A percentile compares a stretch with the other conserved stretches of the same genome.
Evolutionary conservation across 1,140 invertebrate genomes (phyloP).

Genomic region (Steinernema feltiae): DNA sequence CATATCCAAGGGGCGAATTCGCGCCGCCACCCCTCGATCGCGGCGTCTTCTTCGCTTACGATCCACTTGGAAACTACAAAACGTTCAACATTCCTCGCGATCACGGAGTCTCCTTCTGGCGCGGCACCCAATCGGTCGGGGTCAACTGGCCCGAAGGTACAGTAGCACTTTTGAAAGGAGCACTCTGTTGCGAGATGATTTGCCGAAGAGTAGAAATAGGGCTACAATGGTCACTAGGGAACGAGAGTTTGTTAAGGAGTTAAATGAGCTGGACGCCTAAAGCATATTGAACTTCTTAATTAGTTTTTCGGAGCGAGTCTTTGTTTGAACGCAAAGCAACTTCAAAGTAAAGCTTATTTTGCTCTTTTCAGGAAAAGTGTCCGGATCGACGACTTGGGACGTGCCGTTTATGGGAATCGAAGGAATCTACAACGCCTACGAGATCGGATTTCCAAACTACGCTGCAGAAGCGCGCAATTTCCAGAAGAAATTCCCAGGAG

Average conservation of each 20-base stretch:
- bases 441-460: slow-evolving; percentile 41
- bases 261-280: background rate
- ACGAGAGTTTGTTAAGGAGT: background rate
- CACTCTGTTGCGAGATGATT: background rate
- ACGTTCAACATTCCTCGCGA: slow-evolving; percentile 39
- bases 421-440: slow-evolving; percentile 27
- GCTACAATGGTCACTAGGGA: background rate
- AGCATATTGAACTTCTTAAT: background rate
- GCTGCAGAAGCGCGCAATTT: background rate
- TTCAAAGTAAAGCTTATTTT: slow-evolving; percentile 14
- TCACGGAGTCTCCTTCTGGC: slow-evolving; percentile 42
- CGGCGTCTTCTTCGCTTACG: slow-evolving; percentile 44
- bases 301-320: background rate
- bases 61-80: slow-evolving; percentile 28
- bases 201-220: background rate
- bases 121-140: slow-evolving; percentile 34
- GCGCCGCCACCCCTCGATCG: slow-evolving; percentile 39
- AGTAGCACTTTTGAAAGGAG: background rate
- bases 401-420: slow-evolving; percentile 38
- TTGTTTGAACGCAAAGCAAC: background rate
- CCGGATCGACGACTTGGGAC: slow-evolving; percentile 33
- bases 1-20: slow-evolving; percentile 29
- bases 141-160: slow-evolving; percentile 44
- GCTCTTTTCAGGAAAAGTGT: slow-evolving; percentile 32
- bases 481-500: slow-evolving; percentile 14